Evolutionary conservation across 2,113 vertebrate genomes (phyloP).

Genomic region (Herpailurus yagouaroundi): DNA sequence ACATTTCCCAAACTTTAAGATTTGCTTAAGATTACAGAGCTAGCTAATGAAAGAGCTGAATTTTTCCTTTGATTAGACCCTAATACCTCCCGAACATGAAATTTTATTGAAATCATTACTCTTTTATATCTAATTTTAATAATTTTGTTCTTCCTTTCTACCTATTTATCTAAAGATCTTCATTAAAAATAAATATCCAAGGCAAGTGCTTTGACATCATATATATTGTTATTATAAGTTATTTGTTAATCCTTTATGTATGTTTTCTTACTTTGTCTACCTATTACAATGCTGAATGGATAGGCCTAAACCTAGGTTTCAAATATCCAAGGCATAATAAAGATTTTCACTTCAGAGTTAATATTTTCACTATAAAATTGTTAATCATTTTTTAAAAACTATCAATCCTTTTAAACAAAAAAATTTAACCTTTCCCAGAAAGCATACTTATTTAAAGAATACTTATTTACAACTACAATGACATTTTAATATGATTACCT

Average conservation of each 20-base stretch:
- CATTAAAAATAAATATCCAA: slow-evolving; percentile 22
- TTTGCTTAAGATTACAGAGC: background rate
- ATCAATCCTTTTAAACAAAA: background rate
- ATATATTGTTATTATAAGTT: background rate
- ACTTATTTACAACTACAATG: background rate
- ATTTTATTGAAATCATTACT: background rate
- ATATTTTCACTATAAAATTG: slow-evolving; percentile 7
- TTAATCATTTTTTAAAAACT: background rate
- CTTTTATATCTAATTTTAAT: background rate
- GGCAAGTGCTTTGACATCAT: background rate
- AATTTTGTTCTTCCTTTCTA: background rate
- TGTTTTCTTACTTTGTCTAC: background rate
- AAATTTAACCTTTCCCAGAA: background rate
- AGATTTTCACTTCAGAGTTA: background rate
- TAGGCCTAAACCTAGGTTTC: background rate
- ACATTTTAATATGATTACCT: background rate
- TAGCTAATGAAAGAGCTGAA: background rate
- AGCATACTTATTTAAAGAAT: background rate
- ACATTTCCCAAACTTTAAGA: background rate
- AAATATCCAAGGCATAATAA: background rate
- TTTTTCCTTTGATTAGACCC: background rate
- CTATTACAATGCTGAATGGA: background rate
- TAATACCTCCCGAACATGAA: background rate
- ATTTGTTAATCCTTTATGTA: background rate
- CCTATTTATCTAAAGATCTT: background rate